Evolutionary conservation across 2,113 vertebrate species (phyloP).

Genomic region (Todiramphus chloris): DNA sequence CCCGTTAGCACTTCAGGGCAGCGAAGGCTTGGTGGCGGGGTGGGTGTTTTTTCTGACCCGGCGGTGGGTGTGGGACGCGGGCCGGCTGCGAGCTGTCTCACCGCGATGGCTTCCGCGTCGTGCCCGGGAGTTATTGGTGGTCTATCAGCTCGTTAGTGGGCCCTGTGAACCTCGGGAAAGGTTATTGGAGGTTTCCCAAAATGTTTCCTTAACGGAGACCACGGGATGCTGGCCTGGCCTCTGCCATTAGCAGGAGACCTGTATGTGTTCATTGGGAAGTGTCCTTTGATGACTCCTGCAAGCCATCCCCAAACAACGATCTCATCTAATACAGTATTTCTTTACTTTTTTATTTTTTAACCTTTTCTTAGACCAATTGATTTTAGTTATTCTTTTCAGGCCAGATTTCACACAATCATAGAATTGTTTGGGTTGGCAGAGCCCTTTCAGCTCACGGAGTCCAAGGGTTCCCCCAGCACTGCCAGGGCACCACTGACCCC

Average conservation of each 20-base stretch:
- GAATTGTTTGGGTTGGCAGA: neutral
- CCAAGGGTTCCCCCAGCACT: neutral
- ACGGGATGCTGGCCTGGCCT: rapidly evolving
- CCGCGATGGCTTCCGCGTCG: neutral
- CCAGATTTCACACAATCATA: neutral
- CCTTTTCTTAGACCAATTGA: rapidly evolving
- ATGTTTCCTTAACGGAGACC: rapidly evolving
- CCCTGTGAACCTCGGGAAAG: neutral
- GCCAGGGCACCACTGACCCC: neutral
- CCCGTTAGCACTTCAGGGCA: neutral
- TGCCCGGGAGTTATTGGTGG: neutral
- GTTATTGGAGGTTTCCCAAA: neutral
- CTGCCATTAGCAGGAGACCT: rapidly evolving
- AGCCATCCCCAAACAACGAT: neutral
- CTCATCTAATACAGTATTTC: rapidly evolving
- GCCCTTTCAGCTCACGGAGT: neutral
- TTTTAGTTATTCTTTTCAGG: neutral
- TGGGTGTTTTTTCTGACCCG: neutral
- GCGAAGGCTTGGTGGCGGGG: neutral
- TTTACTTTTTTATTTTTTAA: too few relatives aligned
- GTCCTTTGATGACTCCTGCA: neutral
- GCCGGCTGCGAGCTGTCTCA: neutral
- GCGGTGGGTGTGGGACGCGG: rapidly evolving
- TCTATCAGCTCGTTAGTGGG: too few relatives aligned
- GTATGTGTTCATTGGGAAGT: neutral